Base-by-base conservation (phyloP, 1,140 invertebrate species). In the Camponotus floridanus region DNA sequence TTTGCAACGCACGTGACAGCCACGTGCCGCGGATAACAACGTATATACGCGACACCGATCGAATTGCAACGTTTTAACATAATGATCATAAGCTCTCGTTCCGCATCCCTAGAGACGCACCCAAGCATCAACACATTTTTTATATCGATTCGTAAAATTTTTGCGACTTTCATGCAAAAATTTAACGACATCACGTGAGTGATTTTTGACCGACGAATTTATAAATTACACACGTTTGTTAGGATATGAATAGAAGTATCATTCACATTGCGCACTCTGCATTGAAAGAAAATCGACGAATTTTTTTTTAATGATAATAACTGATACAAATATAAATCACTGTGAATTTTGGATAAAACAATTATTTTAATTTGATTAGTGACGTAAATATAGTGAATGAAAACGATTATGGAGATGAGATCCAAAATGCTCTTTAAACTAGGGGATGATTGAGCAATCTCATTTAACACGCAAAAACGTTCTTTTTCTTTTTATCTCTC, bases 31-130 rank as follows among this genome's bases (percentile, higher is more conserved):
- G 55, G 31, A 83, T 71, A 83, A 83, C 39, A 83, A 57, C 55
- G 42, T 83, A 83, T 26, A 15, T 73, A 83, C 26, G 26, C 39
- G 33, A 83, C 36, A 55, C 31, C 55, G 79, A 83, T 83, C 55
- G 13, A 73, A 74, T 83, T 73, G 68, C 79, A 61, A 45, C 26
- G 79, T 83, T 74, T 83, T 83, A 73, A n/a, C 68, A 36, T 80
- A 74, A 81, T 39, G 65, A 62, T 57, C 21, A 15, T 42, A 21
- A 42, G 48, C 48, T 9, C 45, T 55, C 6, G 31, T 73, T 55
- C 48, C 9, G 4, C 59, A 5, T 74, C 51, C 13, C 13, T 42
- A 48, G 8, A 13, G 31, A 74, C 39, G 42, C 31, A 70, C 39
- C 36, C 67, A 81, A 18, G 39, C 31, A n/a, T 15, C 45, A 31